Evolutionary conservation across 1,140 invertebrate genomes (phyloP).

Genomic region (Diabrotica virgifera): DNA sequence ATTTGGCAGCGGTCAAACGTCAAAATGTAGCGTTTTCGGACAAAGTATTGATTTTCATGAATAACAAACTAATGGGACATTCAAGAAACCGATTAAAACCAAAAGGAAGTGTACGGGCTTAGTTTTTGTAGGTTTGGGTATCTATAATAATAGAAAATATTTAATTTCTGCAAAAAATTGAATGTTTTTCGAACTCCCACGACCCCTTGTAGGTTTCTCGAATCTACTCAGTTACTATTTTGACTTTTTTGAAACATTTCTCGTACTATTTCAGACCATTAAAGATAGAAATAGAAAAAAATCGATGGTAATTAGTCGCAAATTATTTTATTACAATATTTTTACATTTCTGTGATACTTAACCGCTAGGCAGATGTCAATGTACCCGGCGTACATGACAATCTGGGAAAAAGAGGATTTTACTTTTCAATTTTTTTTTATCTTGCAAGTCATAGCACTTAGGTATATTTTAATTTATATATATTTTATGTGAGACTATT

Average conservation of each 20-base stretch:
- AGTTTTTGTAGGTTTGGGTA: no score
- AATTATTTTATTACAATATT: constrained; percentile 32
- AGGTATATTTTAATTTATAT: constrained; percentile 24
- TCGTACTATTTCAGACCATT: constrained; percentile 6
- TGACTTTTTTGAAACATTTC: constrained; percentile 5
- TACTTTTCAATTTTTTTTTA: constrained; percentile 23
- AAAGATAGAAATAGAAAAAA: constrained; percentile 7
- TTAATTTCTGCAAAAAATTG: no score
- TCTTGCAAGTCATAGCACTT: constrained; percentile 31
- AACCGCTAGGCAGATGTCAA: constrained; percentile 32
- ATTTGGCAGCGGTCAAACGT: no score
- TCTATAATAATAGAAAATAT: no score
- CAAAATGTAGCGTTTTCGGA: no score
- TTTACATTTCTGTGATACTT: constrained; percentile 45
- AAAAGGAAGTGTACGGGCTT: no score
- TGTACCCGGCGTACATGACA: constrained; percentile 24
- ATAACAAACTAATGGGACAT: no score
- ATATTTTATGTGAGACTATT: constrained; percentile 26
- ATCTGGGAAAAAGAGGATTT: constrained; percentile 23
- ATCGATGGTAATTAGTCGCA: constrained; percentile 31
- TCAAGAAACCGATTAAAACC: no score
- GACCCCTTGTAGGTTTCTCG: constrained; percentile 2
- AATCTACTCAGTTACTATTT: neutral
- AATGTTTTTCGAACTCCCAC: no score
- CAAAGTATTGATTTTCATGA: no score